These are phyloP conservation scores for Meteorus cinctellus DNA, from an alignment of 2,888 invertebrate species.

Conservation along the genomic window DNA sequence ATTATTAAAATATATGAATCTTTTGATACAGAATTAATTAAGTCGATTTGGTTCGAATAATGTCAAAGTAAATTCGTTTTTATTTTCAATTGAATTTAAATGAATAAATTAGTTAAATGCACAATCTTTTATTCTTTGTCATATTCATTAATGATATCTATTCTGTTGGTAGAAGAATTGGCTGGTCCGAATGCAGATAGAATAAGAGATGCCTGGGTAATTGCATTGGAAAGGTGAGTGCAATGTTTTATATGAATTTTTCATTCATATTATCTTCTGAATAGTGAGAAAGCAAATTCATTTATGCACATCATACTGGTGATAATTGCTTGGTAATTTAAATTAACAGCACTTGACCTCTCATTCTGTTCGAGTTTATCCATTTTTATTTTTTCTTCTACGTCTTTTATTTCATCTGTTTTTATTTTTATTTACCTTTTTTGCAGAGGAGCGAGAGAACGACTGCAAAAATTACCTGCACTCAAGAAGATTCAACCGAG, in stretches of 20 bases:
- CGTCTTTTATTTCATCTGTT: neutral
- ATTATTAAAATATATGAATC: too few relatives aligned
- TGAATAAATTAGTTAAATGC: slow-evolving; percentile 7
- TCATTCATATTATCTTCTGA: neutral
- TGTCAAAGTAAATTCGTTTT: too few relatives aligned
- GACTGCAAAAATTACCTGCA: slow-evolving; percentile 92
- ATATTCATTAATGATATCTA: slow-evolving; percentile 44
- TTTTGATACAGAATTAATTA: too few relatives aligned
- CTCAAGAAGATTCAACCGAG: slow-evolving; percentile 92
- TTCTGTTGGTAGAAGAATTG: slow-evolving; percentile 67
- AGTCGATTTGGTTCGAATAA: too few relatives aligned
- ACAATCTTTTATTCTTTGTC: neutral
- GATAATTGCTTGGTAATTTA: neutral
- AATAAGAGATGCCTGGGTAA: slow-evolving; percentile 97
- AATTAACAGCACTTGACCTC: slow-evolving; percentile 10
- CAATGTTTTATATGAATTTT: slow-evolving; percentile 13
- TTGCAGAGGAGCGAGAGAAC: slow-evolving; percentile 79
- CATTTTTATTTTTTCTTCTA: neutral
- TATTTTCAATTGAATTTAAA: slow-evolving; percentile 1
- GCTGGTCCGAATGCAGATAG: slow-evolving; percentile 69
- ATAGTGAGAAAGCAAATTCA: neutral
- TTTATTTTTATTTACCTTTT: slow-evolving; percentile 2
- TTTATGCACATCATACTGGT: neutral
- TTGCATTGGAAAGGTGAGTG: slow-evolving; percentile 96
- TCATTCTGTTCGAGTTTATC: neutral